Percentiles rank a stretch among this genome's conserved stretches.
phyloP scores from a whole-genome alignment of 2,113 vertebrate species.

The Procavia capensis region DNA sequence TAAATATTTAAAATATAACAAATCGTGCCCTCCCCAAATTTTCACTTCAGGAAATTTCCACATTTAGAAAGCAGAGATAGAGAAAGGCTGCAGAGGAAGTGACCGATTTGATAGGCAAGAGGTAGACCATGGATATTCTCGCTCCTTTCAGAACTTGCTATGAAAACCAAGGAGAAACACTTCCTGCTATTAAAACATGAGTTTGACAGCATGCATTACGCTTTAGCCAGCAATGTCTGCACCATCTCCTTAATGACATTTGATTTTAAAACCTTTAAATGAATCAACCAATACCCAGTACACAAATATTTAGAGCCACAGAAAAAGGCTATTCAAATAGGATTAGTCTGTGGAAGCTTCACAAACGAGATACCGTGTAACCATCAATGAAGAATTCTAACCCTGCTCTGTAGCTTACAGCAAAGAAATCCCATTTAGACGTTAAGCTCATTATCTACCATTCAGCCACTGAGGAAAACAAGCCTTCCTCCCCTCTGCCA shows the following conservation, averaged over 20 bases:
- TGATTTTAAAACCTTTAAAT: background rate
- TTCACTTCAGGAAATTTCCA: background rate
- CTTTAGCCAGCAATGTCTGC: background rate
- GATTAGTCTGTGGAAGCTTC: constrained; percentile 4
- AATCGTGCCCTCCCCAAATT: background rate
- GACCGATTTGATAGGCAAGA: background rate
- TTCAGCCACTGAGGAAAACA: background rate
- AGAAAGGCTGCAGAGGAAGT: background rate
- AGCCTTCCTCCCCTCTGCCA: background rate
- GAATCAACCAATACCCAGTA: background rate
- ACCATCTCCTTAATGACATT: constrained; percentile 3
- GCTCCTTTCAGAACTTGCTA: background rate
- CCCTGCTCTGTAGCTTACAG: background rate
- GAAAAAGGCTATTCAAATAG: background rate
- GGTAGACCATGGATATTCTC: background rate
- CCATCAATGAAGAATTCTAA: constrained; percentile 47
- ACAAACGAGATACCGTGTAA: background rate
- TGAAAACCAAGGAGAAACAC: background rate
- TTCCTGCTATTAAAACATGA: constrained; percentile 22
- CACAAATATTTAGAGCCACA: background rate
- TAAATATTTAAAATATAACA: constrained; percentile 53
- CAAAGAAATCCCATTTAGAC: constrained; percentile 55
- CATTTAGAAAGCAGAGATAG: background rate
- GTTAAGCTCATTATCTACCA: background rate
- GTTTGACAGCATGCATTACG: background rate